phyloP scores from a whole-genome alignment of 23 tunicate genomes.

The Styela plicata region DNA sequence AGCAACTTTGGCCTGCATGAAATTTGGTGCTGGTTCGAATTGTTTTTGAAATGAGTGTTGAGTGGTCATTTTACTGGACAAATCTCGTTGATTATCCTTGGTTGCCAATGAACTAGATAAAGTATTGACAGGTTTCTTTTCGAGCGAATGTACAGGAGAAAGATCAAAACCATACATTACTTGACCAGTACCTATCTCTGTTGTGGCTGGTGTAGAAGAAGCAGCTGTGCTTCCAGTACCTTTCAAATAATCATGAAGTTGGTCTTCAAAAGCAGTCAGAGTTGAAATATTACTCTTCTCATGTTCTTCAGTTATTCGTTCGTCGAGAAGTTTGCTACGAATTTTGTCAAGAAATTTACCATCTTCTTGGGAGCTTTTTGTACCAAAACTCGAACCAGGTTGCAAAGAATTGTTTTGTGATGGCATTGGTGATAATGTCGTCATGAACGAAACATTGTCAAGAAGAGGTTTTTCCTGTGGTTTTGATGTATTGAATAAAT shows the following conservation, averaged over 20 bases:
- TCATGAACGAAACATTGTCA: constrained; percentile 74
- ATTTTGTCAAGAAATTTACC: background rate
- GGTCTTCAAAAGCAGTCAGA: constrained; percentile 1
- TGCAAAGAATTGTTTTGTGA: constrained; percentile 28
- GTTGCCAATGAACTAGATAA: background rate
- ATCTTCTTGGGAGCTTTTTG: background rate
- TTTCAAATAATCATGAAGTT: constrained; percentile 1
- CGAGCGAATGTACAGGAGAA: constrained; percentile 72
- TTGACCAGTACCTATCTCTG: constrained; percentile 6
- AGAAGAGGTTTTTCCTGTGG: constrained; percentile 27
- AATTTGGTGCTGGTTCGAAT: constrained; percentile 41
- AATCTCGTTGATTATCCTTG: background rate
- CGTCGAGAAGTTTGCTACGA: background rate
- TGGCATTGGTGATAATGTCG: constrained; percentile 32
- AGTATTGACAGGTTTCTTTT: background rate
- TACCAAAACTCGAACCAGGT: constrained; percentile 17
- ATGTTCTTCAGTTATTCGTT: background rate
- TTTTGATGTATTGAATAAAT: background rate
- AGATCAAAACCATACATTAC: constrained; percentile 81
- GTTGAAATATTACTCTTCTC: constrained; percentile 23
- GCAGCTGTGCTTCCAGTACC: constrained; percentile 2
- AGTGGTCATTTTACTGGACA: background rate
- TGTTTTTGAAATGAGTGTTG: background rate
- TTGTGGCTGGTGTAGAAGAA: background rate
- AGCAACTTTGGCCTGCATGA: constrained; percentile 56